Evolutionary conservation across 1,140 invertebrate genomes (phyloP).

Genomic region (Tigriopus japonicus): DNA sequence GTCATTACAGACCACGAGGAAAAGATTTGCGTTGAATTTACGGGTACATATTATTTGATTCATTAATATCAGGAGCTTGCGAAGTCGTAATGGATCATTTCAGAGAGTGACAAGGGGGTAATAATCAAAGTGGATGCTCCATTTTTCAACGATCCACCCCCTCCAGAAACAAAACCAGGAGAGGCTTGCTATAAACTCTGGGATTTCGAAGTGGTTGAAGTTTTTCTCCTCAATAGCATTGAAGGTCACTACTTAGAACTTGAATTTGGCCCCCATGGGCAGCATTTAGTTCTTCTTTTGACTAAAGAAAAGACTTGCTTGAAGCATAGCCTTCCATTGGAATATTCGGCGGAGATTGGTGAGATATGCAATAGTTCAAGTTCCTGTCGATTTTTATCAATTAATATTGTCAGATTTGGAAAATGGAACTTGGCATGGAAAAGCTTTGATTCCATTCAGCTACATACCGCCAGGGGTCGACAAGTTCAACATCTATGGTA

Average conservation of each 20-base stretch:
- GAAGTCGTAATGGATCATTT: neutral
- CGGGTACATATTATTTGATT: too few relatives aligned
- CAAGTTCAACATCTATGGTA: neutral
- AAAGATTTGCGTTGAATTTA: too few relatives aligned
- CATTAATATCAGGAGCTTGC: too few relatives aligned
- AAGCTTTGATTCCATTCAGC: neutral
- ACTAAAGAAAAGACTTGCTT: neutral
- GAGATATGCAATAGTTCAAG: neutral
- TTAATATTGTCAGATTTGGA: neutral
- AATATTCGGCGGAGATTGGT: neutral
- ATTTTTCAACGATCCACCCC: neutral
- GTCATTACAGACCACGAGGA: too few relatives aligned
- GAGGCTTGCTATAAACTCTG: neutral
- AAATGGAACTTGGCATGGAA: neutral
- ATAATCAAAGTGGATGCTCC: neutral
- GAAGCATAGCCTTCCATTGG: neutral
- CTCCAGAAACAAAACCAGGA: neutral
- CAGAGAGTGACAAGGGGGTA: neutral
- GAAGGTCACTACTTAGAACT: neutral
- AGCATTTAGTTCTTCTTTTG: neutral
- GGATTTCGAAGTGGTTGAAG: neutral
- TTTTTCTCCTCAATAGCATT: neutral
- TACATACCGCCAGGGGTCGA: neutral
- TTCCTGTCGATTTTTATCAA: neutral
- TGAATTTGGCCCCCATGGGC: neutral